Percentiles rank a stretch among this genome's conserved stretches.
These are phyloP conservation scores for Nebria brevicollis DNA, from an alignment of 2,888 invertebrate species.

Conservation along the genomic window DNA sequence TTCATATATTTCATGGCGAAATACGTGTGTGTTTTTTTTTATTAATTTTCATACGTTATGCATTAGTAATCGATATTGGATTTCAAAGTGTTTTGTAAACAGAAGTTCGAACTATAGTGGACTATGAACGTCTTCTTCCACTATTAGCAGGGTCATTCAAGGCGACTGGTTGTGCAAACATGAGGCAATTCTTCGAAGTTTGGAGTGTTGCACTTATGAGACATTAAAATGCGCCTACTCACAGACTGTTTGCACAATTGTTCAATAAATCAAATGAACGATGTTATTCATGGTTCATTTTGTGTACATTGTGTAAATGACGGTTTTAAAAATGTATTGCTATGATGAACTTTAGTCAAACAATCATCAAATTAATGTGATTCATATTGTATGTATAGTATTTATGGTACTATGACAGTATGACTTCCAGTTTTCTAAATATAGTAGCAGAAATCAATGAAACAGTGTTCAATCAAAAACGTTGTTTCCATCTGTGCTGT, in stretches of 20 bases:
- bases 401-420: too few relatives aligned
- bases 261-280: constrained; percentile 9
- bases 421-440: neutral
- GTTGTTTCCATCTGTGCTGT: constrained; percentile 11
- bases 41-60: neutral
- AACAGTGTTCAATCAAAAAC: neutral
- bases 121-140: neutral
- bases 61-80: neutral
- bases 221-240: neutral
- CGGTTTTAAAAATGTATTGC: neutral
- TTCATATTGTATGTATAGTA: too few relatives aligned
- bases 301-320: neutral
- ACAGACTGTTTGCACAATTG: constrained; percentile 11
- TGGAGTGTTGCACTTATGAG: neutral
- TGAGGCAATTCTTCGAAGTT: neutral
- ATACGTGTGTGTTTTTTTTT: neutral
- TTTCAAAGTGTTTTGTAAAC: neutral
- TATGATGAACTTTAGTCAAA: neutral
- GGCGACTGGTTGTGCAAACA: neutral
- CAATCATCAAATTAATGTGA: too few relatives aligned
- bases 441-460: neutral
- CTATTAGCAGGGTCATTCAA: neutral
- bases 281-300: neutral
- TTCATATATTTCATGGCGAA: too few relatives aligned
- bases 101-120: neutral